phyloP scores from a whole-genome alignment of 1,140 invertebrate species.

The Aphis craccivora region DNA sequence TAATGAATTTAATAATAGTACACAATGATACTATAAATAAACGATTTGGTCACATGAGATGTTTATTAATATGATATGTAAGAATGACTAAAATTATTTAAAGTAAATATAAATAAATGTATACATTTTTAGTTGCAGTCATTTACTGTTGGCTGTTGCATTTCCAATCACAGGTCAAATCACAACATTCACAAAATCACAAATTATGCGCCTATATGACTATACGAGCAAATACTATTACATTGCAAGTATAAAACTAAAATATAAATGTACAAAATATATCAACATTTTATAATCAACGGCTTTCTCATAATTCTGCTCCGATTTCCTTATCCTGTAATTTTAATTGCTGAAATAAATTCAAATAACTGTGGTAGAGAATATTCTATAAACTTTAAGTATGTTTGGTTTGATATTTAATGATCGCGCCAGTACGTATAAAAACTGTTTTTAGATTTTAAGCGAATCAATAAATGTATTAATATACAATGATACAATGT shows the following conservation, averaged over 20 bases:
- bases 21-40: not conserved
- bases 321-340: too few species aligned
- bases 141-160: not conserved
- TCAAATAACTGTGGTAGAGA: too few species aligned
- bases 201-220: too few species aligned
- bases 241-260: not conserved
- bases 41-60: not conserved
- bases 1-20: not conserved
- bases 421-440: too few species aligned
- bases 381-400: too few species aligned
- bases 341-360: too few species aligned
- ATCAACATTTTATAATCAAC: not conserved
- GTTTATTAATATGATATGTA: not conserved
- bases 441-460: too few species aligned
- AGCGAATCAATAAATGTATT: too few species aligned
- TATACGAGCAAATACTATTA: not conserved
- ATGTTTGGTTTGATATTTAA: too few species aligned
- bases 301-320: not conserved
- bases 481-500: too few species aligned
- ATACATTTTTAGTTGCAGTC: not conserved
- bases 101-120: not conserved
- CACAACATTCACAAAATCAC: not conserved
- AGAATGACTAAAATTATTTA: not conserved
- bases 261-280: not conserved
- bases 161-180: not conserved